phyloP scores from a whole-genome alignment of 2,113 vertebrate genomes.

The Cyanoramphus novaezelandiae region DNA sequence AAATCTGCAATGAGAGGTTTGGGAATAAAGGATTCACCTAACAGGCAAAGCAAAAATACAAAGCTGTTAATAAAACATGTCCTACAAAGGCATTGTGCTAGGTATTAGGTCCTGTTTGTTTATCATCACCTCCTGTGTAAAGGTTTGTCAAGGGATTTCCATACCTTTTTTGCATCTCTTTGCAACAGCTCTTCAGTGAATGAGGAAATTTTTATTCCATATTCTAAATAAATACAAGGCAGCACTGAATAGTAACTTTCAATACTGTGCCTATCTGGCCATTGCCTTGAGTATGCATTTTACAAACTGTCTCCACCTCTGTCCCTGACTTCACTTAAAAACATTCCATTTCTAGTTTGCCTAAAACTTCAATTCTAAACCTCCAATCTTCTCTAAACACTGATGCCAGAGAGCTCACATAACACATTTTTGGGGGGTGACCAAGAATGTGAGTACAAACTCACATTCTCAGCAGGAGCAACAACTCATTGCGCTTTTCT shows the following conservation, averaged over 20 bases:
- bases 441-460: background rate
- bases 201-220: background rate
- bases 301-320: background rate
- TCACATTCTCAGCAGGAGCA: background rate
- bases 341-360: background rate
- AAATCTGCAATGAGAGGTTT: conserved; percentile 12
- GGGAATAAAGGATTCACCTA: conserved; percentile 22
- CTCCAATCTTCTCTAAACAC: background rate
- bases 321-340: background rate
- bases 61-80: conserved; percentile 40
- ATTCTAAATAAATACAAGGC: background rate
- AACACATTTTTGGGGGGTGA: background rate
- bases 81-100: background rate
- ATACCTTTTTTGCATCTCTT: background rate
- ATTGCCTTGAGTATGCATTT: background rate
- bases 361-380: background rate
- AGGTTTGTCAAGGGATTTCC: conserved; percentile 3
- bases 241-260: background rate
- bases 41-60: conserved; percentile 23
- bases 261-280: background rate
- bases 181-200: background rate
- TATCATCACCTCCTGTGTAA: background rate
- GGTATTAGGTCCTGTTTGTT: conserved; percentile 20
- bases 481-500: background rate
- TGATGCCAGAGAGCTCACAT: background rate